Percentiles rank a stretch among this genome's conserved stretches.
Conservation (phyloP, 2,797 vertebrate genomes). For the Eptatretus atami region DNA sequence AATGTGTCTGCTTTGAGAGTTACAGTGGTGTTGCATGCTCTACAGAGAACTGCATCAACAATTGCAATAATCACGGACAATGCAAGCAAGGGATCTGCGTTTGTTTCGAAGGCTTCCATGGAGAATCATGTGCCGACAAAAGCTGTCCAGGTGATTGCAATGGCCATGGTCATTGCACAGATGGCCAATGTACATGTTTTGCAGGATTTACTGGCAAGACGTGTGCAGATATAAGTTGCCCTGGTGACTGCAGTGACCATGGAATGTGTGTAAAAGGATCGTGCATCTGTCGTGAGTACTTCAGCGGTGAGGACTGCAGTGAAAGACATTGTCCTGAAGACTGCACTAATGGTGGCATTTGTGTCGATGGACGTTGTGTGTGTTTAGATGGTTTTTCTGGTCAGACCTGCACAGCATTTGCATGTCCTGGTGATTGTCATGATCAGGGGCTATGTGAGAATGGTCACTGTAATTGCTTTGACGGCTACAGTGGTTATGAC, state of each 20-base stretch:
- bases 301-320: constrained; percentile 58
- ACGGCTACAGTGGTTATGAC: constrained; percentile 72
- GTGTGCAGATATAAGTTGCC: constrained; percentile 27
- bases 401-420: constrained; percentile 39
- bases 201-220: constrained; percentile 52
- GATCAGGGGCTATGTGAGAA: constrained; percentile 50
- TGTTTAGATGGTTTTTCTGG: constrained; percentile 61
- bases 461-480: constrained; percentile 58
- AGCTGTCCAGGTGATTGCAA: constrained; percentile 56
- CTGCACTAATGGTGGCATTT: constrained; percentile 53
- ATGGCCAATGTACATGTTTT: constrained; percentile 65
- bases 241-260: constrained; percentile 35
- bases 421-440: constrained; percentile 59
- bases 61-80: constrained; percentile 55
- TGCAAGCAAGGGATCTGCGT: constrained; percentile 68
- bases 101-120: constrained; percentile 54
- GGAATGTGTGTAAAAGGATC: constrained; percentile 61
- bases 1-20: constrained; percentile 46
- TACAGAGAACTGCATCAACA: constrained; percentile 29
- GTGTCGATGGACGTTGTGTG: constrained; percentile 60
- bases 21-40: constrained; percentile 59
- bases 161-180: constrained; percentile 48
- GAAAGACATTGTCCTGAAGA: constrained; percentile 45
- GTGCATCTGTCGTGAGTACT: constrained; percentile 60
- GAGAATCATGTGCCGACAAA: constrained; percentile 57